Evolutionary conservation across 2,113 vertebrate genomes (phyloP), one percentile per base, ranked within the genome.

Genomic region (Boulengeromyrus knoepffleri): DNA sequence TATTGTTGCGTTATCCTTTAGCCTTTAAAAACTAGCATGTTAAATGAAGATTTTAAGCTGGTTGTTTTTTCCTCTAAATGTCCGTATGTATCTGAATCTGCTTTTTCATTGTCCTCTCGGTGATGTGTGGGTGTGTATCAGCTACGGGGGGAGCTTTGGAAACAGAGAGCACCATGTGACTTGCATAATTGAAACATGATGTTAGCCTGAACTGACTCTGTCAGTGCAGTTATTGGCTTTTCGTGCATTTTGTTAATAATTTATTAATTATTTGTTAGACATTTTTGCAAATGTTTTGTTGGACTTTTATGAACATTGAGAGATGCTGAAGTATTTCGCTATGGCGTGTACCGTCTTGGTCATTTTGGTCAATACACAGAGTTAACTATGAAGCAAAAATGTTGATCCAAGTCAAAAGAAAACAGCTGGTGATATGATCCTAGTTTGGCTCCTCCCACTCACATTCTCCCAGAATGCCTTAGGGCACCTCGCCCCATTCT

Each of bases 381-480:
- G 66, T 74, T 80, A 80, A 36, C 74, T 42, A 80, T 80, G 36
- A 80, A 80, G 74, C 74, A 80, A n/a, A 85, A n/a, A 85, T 85
- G 83, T n/a, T n/a, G 24, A 85, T 2, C 39, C 19, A 12, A 47
- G n/a, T 49, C 21, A 85, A 85, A 49, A 85, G 39, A 80, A 85
- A 85, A 49, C 45, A 85, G 39, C 45, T 85, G 83, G 39, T 15
- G 46, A 85, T n/a, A 85, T 46, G 39, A 85, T 85, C 24, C 46
- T 49, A 85, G 45, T 45, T 85, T 13, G 42, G 19, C 83, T 47
- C 46, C 83, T n/a, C 42, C 42, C 83, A 85, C 24, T 27, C 19
- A 85, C 21, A 46, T 49, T 85, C 17, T 46, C 83, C 83, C 83
- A 85, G 42, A 49, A 85, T 85, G 83, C 83, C 83, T 85, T 85